These are phyloP conservation scores for Oxyruncus cristatus DNA, from an alignment of 2,113 vertebrate genomes.

Conservation along the genomic window DNA sequence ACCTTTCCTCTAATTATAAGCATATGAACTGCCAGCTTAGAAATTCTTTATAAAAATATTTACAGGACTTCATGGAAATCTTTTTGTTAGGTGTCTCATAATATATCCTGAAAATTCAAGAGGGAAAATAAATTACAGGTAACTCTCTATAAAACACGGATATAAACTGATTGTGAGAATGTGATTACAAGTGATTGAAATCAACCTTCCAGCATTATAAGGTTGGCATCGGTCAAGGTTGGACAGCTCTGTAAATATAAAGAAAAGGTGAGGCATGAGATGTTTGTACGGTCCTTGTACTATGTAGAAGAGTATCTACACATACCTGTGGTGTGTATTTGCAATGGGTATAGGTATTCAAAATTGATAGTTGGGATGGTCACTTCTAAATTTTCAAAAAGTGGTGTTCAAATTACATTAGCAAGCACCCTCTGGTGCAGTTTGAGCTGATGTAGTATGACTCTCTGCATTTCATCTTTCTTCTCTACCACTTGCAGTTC, in stretches of 20 bases:
- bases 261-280: background rate
- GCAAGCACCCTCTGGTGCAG: background rate
- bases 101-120: constrained; percentile 64
- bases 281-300: background rate
- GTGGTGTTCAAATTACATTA: background rate
- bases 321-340: background rate
- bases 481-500: background rate
- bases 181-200: background rate
- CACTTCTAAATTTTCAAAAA: background rate
- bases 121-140: constrained; percentile 65
- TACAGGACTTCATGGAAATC: constrained; percentile 32
- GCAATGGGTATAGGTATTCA: background rate
- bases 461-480: background rate
- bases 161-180: constrained; percentile 50
- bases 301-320: background rate
- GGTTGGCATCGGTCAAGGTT: too few species aligned
- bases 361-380: background rate
- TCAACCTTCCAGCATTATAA: too few species aligned
- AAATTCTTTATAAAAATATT: constrained; percentile 66
- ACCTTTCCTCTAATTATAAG: constrained; percentile 37
- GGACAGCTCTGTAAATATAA: background rate
- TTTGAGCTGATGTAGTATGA: background rate
- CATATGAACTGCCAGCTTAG: constrained; percentile 48
- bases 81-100: constrained; percentile 60
- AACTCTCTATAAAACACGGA: constrained; percentile 56